These are phyloP conservation scores for Acropora yongei DNA, from an alignment of 64 coral and sea anemone species.

Conservation along the genomic window DNA sequence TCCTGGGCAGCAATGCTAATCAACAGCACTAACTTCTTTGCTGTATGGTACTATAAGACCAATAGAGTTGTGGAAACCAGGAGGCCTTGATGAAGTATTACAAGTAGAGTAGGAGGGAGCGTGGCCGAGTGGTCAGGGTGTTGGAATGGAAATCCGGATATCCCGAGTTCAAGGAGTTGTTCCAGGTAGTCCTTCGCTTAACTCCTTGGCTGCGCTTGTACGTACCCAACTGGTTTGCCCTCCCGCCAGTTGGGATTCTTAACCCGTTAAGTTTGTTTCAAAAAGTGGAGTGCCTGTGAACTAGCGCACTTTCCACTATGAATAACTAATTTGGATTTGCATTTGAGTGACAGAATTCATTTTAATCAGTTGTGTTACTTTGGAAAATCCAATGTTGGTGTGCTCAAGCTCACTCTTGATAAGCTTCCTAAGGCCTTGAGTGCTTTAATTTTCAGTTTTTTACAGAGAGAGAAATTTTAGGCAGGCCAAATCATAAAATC, in stretches of 20 bases:
- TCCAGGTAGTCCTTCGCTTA: too few species aligned
- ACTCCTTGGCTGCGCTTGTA: too few species aligned
- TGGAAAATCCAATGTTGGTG: slow-evolving; percentile 4
- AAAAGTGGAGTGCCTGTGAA: too few species aligned
- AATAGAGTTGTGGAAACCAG: neutral
- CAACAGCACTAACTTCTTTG: neutral
- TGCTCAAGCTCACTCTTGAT: slow-evolving; percentile 4
- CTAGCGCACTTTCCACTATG: too few species aligned
- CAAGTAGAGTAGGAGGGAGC: neutral
- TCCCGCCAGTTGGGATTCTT: too few species aligned
- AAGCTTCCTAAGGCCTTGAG: slow-evolving; percentile 1
- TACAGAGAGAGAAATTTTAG: slow-evolving; percentile 18
- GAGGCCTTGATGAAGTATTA: slow-evolving; percentile 4
- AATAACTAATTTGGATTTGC: too few species aligned
- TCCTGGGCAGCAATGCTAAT: slow-evolving; percentile 15
- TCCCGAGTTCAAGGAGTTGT: too few species aligned
- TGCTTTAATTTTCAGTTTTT: slow-evolving; percentile 10
- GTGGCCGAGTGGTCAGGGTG: too few species aligned
- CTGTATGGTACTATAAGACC: slow-evolving; percentile 10
- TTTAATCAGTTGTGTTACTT: slow-evolving; percentile 15
- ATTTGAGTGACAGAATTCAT: neutral
- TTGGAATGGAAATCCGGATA: too few species aligned
- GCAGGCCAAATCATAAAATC: slow-evolving; percentile 9
- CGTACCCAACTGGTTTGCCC: too few species aligned
- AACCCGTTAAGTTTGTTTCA: too few species aligned